Percentiles rank a stretch among this genome's conserved stretches.
Evolutionary conservation across 2,797 vertebrate species (phyloP).

Genomic region (Acanthurus lineatus): DNA sequence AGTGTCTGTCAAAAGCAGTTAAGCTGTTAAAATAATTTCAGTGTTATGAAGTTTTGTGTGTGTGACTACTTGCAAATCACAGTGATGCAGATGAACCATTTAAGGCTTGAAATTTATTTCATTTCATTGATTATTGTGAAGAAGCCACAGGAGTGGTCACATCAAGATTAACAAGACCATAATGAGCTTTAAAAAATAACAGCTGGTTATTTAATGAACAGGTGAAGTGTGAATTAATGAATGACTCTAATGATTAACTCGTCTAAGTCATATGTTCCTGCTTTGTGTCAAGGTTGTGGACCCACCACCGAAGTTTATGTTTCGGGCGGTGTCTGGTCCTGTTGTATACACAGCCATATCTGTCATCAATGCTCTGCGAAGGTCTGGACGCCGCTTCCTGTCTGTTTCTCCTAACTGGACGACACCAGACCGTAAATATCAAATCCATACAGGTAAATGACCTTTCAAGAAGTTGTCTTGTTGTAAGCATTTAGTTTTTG

Average conservation of each 20-base stretch:
- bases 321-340: constrained; percentile 93
- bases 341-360: constrained; percentile 94
- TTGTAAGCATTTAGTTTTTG: constrained; percentile 3
- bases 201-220: constrained; percentile 10
- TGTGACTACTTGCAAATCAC: neutral
- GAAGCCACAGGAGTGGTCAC: constrained; percentile 42
- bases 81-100: constrained; percentile 31
- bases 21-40: neutral
- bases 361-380: constrained; percentile 91
- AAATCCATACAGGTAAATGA: constrained; percentile 93
- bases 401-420: constrained; percentile 88
- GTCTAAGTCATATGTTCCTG: constrained; percentile 2
- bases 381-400: constrained; percentile 86
- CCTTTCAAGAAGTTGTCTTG: constrained; percentile 1
- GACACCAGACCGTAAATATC: constrained; percentile 89
- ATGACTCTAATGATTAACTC: constrained; percentile 5
- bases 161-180: constrained; percentile 8
- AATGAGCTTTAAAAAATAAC: constrained; percentile 9
- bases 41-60: neutral
- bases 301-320: constrained; percentile 90
- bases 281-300: constrained; percentile 88
- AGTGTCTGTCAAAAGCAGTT: neutral
- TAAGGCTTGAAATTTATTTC: constrained; percentile 52
- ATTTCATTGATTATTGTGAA: constrained; percentile 54
- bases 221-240: neutral